Base-by-base conservation (phyloP, 2,113 vertebrate genomes). In the Coryphaenoides rupestris region DNA sequence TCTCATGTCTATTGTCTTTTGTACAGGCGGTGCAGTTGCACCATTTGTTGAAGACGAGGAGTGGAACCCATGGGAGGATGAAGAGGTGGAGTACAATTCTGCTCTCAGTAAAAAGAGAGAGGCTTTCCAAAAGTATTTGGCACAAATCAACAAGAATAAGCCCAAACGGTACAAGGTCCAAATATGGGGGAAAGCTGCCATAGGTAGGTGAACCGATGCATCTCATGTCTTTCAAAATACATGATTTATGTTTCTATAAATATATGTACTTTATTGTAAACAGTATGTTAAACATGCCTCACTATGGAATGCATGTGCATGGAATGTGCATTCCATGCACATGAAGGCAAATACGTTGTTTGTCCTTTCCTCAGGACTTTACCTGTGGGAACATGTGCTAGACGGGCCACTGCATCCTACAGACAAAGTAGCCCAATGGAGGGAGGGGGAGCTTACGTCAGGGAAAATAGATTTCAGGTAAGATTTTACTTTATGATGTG, bases 11-110 rank as follows among this genome's bases (percentile, higher is more conserved):
- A 40, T 6, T 13, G 5, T 50, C 47, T 16, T 50, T 50, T n/a
- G 17, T n/a, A 50, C 47, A 50, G 72, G 80, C 47, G 86, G 73
- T 17, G 73, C 58, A 16, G 57, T 59, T 23, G 80, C 72, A 28
- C 80, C 79, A 3, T 74, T 84, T 50, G 3, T 68, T 26, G 92
- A 91, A 21, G 82, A 84, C 17, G 68, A 76, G 45, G 92, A 95
- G 28, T 99, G 97, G 96, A 98, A 98, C 85, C 96, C 97, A 0
- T 99, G 96, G 96, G 95, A 98, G 45, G 93, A 96, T 3, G 95
- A 98, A 66, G 91, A 89, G 74, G 89, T 76, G 5, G 88, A 94
- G 21, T 91, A 89, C 60, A 79, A 86, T 60, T 90, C 87, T 62
- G 82, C 80, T 19, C 83, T 88, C 68, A 90, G 89, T 62, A 93